Base-by-base conservation (phyloP, 2,113 vertebrate genomes). In the Sturnus vulgaris region DNA sequence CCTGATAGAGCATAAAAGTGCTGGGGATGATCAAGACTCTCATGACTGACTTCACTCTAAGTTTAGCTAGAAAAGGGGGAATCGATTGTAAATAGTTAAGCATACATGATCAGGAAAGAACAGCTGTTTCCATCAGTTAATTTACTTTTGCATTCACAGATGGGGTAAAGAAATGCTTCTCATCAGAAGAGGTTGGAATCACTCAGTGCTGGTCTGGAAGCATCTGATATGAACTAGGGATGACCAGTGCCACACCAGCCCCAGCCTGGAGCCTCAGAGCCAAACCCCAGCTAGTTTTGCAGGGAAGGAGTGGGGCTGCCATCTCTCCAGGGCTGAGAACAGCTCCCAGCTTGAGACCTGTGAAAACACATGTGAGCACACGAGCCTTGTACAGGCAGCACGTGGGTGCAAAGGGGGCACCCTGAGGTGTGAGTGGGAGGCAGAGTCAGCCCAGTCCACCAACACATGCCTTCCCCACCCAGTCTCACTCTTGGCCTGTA, bases 401-500 rank as follows among this genome's bases (percentile, higher is more conserved):
- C 2, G 2, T n/a, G 37, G 20, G 35, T 83, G 44, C 47, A 35
- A 10, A 35, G 31, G 31, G 35, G 4, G 2, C 23, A 47, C 9
- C 11, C 18, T 27, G 42, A 15, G 5, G 2, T 39, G n/a, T 0
- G 0, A 31, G 12, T 42, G 35, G 44, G 50, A 44, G 73, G 20
- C 55, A 46, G 0, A 1, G 24, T 35, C 55, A 65, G 56, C 31
- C 35, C 30, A 25, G 44, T 9, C 10, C 19, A 53, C 50, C 11
- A 65, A 3, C 44, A 33, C 0, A 0, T 83, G 30, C 12, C 28
- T 53, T 31, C 0, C 0, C 23, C 28, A 30, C 12, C 20, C 4
- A 2, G 10, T 15, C 35, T 81, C 25, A 23, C 20, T n/a, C 64
- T 73, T 2, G 0, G 25, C 60, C 42, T 57, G 20, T 37, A 40